Evolutionary conservation across 2,888 invertebrate species (phyloP).

Genomic region (Pseudococcus jackbeardsleyi): DNA sequence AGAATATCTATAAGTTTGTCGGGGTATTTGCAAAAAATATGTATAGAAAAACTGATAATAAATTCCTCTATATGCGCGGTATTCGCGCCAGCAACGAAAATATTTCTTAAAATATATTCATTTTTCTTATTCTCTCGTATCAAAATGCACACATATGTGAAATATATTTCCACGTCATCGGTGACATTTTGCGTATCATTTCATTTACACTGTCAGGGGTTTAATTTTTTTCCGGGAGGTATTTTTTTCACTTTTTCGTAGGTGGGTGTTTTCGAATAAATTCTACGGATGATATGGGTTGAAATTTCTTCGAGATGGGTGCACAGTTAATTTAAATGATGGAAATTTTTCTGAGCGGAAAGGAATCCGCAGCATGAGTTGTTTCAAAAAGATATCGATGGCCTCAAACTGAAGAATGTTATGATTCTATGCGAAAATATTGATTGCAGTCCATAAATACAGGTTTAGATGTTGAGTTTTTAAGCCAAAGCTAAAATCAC

Average conservation of each 20-base stretch:
- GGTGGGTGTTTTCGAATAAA: not conserved
- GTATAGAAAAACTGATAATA: constrained; percentile 28
- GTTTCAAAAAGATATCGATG: no score
- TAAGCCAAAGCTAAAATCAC: no score
- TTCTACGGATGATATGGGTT: not conserved
- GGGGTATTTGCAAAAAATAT: constrained; percentile 1
- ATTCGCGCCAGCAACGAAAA: constrained; percentile 9
- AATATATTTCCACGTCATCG: constrained; percentile 36
- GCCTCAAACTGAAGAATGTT: no score
- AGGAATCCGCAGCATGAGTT: not conserved
- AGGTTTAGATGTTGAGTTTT: no score
- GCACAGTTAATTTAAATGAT: not conserved
- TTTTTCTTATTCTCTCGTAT: constrained; percentile 15
- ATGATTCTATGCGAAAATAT: no score
- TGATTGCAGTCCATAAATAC: no score
- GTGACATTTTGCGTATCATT: constrained; percentile 11
- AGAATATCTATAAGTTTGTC: constrained; percentile 11
- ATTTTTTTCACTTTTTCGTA: not conserved
- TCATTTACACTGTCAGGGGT: not conserved
- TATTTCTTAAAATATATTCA: constrained; percentile 21
- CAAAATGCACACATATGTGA: constrained; percentile 42
- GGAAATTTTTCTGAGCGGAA: not conserved
- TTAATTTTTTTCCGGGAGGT: not conserved
- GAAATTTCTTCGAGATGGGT: not conserved
- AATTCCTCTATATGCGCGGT: not conserved